These are phyloP conservation scores for Apodemia zela DNA, from an alignment of 2,888 invertebrate species.

Conservation along the genomic window DNA sequence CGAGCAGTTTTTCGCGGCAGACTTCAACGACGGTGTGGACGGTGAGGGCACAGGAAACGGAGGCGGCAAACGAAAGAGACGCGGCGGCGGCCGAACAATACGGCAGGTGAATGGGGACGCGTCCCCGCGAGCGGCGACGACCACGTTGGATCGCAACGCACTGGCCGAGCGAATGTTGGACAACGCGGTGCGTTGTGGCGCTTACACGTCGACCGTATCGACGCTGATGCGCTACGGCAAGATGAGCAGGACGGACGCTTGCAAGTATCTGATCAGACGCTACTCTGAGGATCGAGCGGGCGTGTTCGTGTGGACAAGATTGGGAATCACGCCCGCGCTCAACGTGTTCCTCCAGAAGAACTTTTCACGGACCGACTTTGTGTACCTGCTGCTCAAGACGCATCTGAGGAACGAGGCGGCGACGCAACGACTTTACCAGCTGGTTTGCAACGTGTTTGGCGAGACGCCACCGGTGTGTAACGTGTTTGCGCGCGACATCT, in stretches of 20 bases:
- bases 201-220: slow-evolving; percentile 20
- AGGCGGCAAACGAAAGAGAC: neutral
- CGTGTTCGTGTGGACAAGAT: no score
- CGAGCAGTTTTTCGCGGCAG: slow-evolving; percentile 12
- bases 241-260: no score
- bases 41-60: neutral
- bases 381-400: slow-evolving; percentile 17
- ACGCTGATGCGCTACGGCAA: no score
- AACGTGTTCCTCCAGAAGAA: slow-evolving; percentile 15
- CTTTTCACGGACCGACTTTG: slow-evolving; percentile 17
- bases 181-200: slow-evolving; percentile 20
- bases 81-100: neutral
- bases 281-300: no score
- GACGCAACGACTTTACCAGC: no score
- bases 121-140: slow-evolving; percentile 3
- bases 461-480: slow-evolving; percentile 8
- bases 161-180: slow-evolving; percentile 20
- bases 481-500: slow-evolving; percentile 18
- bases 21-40: neutral
- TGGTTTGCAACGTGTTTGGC: neutral
- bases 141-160: slow-evolving; percentile 3
- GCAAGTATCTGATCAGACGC: no score
- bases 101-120: neutral
- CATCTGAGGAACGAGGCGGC: slow-evolving; percentile 17
- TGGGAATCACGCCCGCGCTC: no score